Base-by-base conservation (phyloP, 1,140 invertebrate species). In the Pseudomyrmex flavicornis region DNA sequence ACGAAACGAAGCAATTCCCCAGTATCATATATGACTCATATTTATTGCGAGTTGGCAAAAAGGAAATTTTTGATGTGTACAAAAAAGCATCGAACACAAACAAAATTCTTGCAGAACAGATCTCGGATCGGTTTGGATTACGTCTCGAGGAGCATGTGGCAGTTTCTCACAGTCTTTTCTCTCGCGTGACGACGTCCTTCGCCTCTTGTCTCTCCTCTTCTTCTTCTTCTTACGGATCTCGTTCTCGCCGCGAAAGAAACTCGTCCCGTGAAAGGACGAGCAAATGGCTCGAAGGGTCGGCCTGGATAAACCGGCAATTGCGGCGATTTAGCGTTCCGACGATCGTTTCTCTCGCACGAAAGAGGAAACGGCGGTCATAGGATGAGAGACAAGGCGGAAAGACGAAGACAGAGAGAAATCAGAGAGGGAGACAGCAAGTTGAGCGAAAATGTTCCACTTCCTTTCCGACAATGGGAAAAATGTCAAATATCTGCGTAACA, bases 81-180 rank as follows among this genome's bases (percentile, higher is more conserved):
- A 22, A 13, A 61, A 26, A 26, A 26, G 26, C 0, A 5, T 35
- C 35, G 5, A 5, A 70, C 48, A 35, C 2, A 50, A 52, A 22
- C n/a, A 2, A 26, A 52, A 7, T 15, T 7, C 9, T 74, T 62
- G 44, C 17, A 20, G 20, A 5, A 13, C 3, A 61, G 17, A 61
- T 4, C 22, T 20, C 2, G n/a, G 20, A 20, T 83, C 58, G 50
- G 50, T 48, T 86, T 59, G 83, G 65, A 61, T 86, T 77, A 48
- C 73, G 80, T 76, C 66, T 54, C 22, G 17, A 17, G 15, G 48
- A 74, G 9, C 59, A 61, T 52, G 59, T 54, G 61, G 73, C 84
- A 85, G 70, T 87, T 86, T 87, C 86, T 84, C 85, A 79, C 74
- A 74, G 35, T 61, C 26, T 56, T 61, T 66, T 77, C 61, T 61